Conservation (phyloP, 2,113 vertebrate genomes). For the Otus sunia region DNA sequence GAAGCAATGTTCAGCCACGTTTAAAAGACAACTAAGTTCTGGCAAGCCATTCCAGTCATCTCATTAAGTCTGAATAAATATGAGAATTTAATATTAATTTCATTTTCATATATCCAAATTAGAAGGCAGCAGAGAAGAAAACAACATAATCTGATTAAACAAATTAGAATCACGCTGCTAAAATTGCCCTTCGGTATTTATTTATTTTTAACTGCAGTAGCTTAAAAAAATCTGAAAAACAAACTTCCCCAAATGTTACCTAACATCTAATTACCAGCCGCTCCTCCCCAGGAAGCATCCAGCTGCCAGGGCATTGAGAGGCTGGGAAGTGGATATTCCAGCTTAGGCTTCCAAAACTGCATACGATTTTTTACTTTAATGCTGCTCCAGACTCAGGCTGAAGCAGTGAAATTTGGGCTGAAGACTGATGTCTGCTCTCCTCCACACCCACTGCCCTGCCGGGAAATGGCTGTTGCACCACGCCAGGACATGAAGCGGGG, state of each 20-base stretch:
- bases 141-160: conserved; percentile 72
- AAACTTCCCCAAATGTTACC: not conserved
- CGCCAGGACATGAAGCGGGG: rapidly evolving
- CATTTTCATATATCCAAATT: conserved; percentile 65
- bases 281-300: not conserved
- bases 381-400: not conserved
- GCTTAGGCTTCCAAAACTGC: not conserved
- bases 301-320: not conserved
- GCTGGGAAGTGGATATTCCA: not conserved
- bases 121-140: conserved; percentile 69
- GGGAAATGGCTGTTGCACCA: not conserved
- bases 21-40: not conserved
- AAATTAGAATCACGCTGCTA: conserved; percentile 73
- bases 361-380: rapidly evolving
- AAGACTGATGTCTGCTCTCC: rapidly evolving
- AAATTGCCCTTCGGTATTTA: conserved; percentile 60
- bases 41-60: conserved; percentile 9
- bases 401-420: not conserved
- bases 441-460: rapidly evolving
- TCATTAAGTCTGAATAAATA: conserved; percentile 68
- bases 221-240: not conserved
- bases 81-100: conserved; percentile 69
- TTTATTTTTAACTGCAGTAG: conserved; percentile 51
- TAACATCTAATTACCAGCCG: not conserved
- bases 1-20: not conserved